Conservation (phyloP, 53 echinoderm and acorn worm genomes). For the Temnopleurus reevesii region DNA sequence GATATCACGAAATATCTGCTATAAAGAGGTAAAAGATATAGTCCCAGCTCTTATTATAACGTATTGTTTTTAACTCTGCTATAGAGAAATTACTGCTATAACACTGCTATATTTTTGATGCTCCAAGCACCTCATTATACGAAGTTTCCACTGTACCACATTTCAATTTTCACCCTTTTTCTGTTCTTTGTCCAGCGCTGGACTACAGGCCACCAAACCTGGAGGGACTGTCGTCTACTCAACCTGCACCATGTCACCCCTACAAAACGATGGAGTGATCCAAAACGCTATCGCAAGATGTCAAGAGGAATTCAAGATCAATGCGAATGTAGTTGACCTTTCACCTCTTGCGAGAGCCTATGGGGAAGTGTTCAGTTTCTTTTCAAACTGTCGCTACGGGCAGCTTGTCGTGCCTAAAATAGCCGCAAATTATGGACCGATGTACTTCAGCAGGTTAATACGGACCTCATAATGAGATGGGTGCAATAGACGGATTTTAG, state of each 20-base stretch:
- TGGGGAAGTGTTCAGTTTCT: slow-evolving; percentile 73
- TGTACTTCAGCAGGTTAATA: slow-evolving; percentile 69
- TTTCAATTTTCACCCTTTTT: background rate
- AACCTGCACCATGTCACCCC: slow-evolving; percentile 86
- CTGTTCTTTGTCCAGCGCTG: slow-evolving; percentile 69
- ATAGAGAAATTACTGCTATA: no score
- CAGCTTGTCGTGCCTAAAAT: slow-evolving; percentile 85
- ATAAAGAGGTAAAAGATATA: no score
- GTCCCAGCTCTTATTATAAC: no score
- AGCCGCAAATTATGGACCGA: slow-evolving; percentile 85
- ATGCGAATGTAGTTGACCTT: slow-evolving; percentile 81
- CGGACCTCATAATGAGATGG: background rate
- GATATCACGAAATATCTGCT: no score
- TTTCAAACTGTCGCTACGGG: slow-evolving; percentile 65
- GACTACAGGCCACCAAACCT: slow-evolving; percentile 74
- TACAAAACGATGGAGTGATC: slow-evolving; percentile 91
- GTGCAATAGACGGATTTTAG: no score
- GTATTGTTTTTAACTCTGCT: no score
- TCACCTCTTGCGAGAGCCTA: slow-evolving; percentile 79
- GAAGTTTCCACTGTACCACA: no score
- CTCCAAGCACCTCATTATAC: no score
- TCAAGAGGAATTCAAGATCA: slow-evolving; percentile 62
- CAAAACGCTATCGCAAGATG: slow-evolving; percentile 74
- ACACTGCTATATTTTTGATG: no score
- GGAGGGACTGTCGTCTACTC: slow-evolving; percentile 97